Conservation (phyloP, 2,797 vertebrate species). For the Botia kubotai region DNA sequence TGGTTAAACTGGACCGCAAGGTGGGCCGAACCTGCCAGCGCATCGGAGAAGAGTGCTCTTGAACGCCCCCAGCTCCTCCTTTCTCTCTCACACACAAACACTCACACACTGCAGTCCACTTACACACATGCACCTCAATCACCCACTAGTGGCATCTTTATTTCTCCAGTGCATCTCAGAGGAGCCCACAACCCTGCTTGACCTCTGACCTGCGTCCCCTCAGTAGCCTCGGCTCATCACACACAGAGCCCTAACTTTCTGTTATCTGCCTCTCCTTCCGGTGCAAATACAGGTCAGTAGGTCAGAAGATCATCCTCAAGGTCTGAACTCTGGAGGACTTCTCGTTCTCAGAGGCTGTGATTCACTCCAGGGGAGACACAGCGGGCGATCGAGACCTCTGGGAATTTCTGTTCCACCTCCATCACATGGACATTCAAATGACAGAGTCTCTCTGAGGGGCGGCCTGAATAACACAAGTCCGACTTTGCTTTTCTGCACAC, state of each 20-base stretch:
- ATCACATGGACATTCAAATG: neutral
- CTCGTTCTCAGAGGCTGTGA: constrained; percentile 25
- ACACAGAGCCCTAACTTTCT: constrained; percentile 55
- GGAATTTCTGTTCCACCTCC: constrained; percentile 34
- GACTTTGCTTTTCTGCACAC: constrained; percentile 41
- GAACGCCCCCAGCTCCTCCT: constrained; percentile 68
- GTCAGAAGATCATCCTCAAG: constrained; percentile 12
- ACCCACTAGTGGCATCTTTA: constrained; percentile 49
- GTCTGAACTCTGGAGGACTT: constrained; percentile 46
- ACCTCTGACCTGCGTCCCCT: constrained; percentile 43
- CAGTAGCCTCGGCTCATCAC: constrained; percentile 17
- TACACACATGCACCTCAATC: constrained; percentile 27
- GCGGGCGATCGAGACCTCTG: constrained; percentile 26
- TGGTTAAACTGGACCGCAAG: constrained; percentile 93
- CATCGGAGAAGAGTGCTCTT: constrained; percentile 89
- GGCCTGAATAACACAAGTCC: constrained; percentile 12
- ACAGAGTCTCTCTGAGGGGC: neutral
- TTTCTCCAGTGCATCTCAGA: constrained; percentile 46
- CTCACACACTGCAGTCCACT: neutral
- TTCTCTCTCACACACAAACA: neutral
- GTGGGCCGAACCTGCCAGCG: constrained; percentile 91
- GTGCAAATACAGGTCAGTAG: constrained; percentile 33
- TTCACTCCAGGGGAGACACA: constrained; percentile 44
- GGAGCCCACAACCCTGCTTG: constrained; percentile 41
- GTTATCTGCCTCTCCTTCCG: constrained; percentile 13